A percentile compares a stretch with the other conserved stretches of the same genome.
phyloP scores from a whole-genome alignment of 2,888 invertebrate genomes.

The Artemia sinica region DNA sequence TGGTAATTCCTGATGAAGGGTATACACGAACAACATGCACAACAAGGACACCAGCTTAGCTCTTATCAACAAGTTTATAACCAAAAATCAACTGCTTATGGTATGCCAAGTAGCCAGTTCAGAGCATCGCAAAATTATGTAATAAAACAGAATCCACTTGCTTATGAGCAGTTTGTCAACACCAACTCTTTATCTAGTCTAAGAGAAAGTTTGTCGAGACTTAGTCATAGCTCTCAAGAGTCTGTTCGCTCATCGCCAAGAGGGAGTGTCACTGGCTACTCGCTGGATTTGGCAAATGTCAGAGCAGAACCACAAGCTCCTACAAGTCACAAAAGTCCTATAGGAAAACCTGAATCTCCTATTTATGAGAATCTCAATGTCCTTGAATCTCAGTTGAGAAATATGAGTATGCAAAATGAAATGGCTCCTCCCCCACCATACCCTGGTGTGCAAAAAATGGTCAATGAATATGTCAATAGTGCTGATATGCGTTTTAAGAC shows the following conservation, averaged over 20 bases:
- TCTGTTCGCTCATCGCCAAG: not conserved
- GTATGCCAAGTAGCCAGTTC: not conserved
- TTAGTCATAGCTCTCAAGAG: not conserved
- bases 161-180: not conserved
- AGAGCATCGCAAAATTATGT: not conserved
- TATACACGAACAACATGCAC: not conserved
- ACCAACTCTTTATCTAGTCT: not conserved
- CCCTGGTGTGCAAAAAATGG: constrained; percentile 10
- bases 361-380: constrained; percentile 3
- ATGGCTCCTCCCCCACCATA: constrained; percentile 1
- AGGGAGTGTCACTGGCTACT: not conserved
- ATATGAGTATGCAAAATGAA: not conserved
- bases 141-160: not conserved
- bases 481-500: not conserved
- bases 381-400: not conserved
- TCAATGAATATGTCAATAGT: constrained; percentile 7
- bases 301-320: constrained; percentile 1
- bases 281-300: not conserved
- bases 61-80: not conserved
- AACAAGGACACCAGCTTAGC: not conserved
- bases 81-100: not conserved
- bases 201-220: constrained; percentile 5
- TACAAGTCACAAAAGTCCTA: not conserved
- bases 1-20: too few relatives aligned
- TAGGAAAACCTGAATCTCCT: not conserved